Conservation (phyloP, 2,888 invertebrate species). For the Ichneumoninae sp. region DNA sequence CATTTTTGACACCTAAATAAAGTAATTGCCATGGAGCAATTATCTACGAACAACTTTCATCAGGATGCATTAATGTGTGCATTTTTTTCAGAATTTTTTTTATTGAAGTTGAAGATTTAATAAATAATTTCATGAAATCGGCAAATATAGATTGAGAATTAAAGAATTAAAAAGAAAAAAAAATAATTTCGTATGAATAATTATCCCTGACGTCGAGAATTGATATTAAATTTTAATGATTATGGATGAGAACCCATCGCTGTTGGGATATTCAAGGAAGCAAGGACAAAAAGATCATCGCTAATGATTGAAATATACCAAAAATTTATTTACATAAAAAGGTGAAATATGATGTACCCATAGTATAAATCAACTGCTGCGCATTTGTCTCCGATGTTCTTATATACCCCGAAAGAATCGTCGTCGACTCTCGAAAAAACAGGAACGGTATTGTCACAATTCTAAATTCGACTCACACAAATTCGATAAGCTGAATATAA, state of each 20-base stretch:
- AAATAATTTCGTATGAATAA: background rate
- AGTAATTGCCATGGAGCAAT: background rate
- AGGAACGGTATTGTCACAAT: conserved; percentile 76
- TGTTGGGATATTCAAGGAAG: background rate
- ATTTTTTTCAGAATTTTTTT: background rate
- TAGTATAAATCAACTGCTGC: conserved; percentile 80
- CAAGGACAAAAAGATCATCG: conserved; percentile 28
- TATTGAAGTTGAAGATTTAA: background rate
- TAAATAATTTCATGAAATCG: background rate
- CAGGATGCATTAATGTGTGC: background rate
- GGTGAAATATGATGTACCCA: conserved; percentile 81
- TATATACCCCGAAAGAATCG: conserved; percentile 57
- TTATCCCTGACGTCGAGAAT: background rate
- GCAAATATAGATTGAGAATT: background rate
- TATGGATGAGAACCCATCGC: background rate
- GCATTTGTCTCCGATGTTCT: conserved; percentile 73
- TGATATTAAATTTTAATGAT: background rate
- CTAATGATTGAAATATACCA: conserved; percentile 81
- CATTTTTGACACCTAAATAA: no score
- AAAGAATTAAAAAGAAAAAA: background rate
- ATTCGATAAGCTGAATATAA: conserved; percentile 66
- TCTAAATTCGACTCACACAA: conserved; percentile 70
- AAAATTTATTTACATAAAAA: conserved; percentile 84
- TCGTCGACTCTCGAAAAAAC: conserved; percentile 34
- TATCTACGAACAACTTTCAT: background rate